Evolutionary conservation across 2,113 vertebrate species (phyloP), one percentile per base, ranked within the genome.

Genomic region (Odobenus rosmarus): DNA sequence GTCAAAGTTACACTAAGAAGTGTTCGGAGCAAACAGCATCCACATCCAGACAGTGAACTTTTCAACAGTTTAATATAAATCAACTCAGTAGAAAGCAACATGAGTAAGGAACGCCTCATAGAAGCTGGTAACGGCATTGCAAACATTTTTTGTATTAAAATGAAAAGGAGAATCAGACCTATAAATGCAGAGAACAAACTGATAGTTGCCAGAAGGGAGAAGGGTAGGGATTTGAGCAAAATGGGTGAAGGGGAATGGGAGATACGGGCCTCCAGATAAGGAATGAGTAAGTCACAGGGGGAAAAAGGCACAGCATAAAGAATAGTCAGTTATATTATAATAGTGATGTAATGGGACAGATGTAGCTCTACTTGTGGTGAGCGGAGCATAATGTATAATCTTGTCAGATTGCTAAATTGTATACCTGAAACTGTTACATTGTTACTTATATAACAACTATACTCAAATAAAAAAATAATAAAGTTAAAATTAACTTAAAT

Each of bases 61-160:
- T 53, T 67, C 23, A 88, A 76, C 15, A 71, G 39, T 84, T 92
- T 94, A 90, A 92, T 90, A 80, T 80, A 83, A 93, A 96, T 95
- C 61, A 80, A 39, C 61, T 46, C 53, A 89, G 64, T 36, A 88
- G 36, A 86, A 87, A 96, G 46, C 67, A 76, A 77, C 18, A 26
- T 8, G 24, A 51, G 11, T 67, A 92, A 95, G 49, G 77, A 91
- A 83, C 36, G 10, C 10, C 49, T 84, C 80, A 18, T 2, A 88
- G 42, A 93, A 93, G 49, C 13, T 42, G 61, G 64, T 31, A 18
- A 93, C 39, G 16, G 3, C 24, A 49, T 36, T 55, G 39, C 16
- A 96, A 81, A 89, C 33, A 71, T 59, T 86, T 80, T 61, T 61
- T 53, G 33, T 51, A 84, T 16, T 26, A 28, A 31, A 76, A 49